Evolutionary conservation across 2,797 vertebrate genomes (phyloP).

Genomic region (Hoplostethus atlanticus): DNA sequence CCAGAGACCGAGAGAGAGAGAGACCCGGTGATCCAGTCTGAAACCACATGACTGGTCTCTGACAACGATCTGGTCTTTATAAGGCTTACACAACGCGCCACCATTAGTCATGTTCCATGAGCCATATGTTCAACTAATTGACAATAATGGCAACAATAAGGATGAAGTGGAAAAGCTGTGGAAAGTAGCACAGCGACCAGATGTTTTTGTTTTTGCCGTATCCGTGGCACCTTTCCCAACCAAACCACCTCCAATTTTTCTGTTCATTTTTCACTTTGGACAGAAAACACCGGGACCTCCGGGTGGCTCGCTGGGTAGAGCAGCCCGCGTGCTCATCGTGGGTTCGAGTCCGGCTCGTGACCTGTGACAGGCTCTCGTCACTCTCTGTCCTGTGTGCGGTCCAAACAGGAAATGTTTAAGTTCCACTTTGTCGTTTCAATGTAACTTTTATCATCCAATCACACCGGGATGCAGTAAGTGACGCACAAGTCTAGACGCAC

Average conservation of each 20-base stretch:
- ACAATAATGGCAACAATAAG: conserved; percentile 73
- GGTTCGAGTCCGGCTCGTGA: background rate
- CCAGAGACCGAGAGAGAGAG: conserved; percentile 43
- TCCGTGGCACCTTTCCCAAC: conserved; percentile 34
- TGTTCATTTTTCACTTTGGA: conserved; percentile 29
- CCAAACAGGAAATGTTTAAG: background rate
- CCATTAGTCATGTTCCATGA: conserved; percentile 74
- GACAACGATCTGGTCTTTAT: conserved; percentile 70
- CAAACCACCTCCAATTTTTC: conserved; percentile 3
- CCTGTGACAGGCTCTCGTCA: background rate
- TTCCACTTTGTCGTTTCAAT: background rate
- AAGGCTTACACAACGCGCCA: conserved; percentile 62
- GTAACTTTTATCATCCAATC: background rate
- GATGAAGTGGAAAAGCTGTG: conserved; percentile 63
- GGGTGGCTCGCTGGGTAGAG: background rate
- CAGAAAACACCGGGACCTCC: background rate
- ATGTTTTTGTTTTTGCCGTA: conserved; percentile 66
- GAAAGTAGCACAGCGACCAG: conserved; percentile 57
- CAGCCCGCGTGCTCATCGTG: background rate
- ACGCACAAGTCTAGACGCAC: background rate
- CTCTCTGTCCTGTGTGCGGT: background rate
- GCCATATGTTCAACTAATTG: conserved; percentile 71
- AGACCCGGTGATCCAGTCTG: conserved; percentile 32
- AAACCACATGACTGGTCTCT: conserved; percentile 65
- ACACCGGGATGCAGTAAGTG: background rate